A percentile compares a stretch with the other conserved stretches of the same genome.
phyloP scores from a whole-genome alignment of 2,888 invertebrate species.

The Tenthredo livida region DNA sequence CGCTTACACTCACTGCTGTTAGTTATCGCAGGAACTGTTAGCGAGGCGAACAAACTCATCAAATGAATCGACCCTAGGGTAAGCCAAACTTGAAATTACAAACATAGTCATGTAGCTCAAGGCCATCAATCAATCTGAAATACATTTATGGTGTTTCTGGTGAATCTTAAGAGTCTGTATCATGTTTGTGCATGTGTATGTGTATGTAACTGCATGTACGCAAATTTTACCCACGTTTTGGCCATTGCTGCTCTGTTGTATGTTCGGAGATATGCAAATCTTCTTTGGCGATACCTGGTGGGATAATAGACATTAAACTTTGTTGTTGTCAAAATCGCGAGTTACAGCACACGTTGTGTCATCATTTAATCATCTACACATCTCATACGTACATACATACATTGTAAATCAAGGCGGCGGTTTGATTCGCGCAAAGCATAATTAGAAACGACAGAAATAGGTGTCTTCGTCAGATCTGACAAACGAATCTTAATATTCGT shows the following conservation, averaged over 20 bases:
- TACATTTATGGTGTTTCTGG: not conserved
- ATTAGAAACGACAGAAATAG: not conserved
- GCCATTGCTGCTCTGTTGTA: constrained; percentile 19
- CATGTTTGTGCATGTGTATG: not conserved
- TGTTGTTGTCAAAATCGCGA: not conserved
- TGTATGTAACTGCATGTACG: no score
- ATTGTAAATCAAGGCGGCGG: not conserved
- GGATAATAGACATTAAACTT: not conserved
- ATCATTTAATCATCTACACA: not conserved
- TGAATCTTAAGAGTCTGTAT: not conserved
- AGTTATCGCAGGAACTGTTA: not conserved
- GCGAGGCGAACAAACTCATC: not conserved
- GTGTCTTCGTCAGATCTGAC: no score
- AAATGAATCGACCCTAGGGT: not conserved
- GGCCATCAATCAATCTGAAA: not conserved
- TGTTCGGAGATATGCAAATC: constrained; percentile 39
- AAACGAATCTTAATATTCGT: not conserved
- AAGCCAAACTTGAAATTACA: not conserved
- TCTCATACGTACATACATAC: constrained; percentile 19
- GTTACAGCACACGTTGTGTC: not conserved
- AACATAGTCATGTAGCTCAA: not conserved
- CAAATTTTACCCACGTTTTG: constrained; percentile 17
- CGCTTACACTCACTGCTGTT: not conserved
- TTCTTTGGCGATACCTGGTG: constrained; percentile 40
- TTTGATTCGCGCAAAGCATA: not conserved